Conservation (phyloP, 2,888 invertebrate species). For the Lottia gigantea region DNA sequence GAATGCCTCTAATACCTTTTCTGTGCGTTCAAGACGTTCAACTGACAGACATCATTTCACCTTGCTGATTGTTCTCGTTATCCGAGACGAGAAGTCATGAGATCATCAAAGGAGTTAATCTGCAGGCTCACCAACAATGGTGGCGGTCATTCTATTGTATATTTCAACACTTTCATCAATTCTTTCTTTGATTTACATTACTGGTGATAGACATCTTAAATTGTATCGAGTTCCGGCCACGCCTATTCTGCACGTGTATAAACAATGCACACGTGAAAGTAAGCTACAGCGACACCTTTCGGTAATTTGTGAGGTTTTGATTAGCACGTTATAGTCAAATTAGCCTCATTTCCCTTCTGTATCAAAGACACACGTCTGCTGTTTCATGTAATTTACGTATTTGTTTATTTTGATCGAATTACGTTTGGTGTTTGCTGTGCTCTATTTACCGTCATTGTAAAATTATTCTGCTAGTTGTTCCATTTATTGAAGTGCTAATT, state of each 20-base stretch:
- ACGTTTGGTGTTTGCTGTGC: no score
- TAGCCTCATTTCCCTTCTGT: background rate
- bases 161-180: background rate
- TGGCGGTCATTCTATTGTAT: background rate
- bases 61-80: background rate
- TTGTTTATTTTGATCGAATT: background rate
- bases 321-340: constrained; percentile 2
- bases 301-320: constrained; percentile 8
- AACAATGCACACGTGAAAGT: constrained; percentile 3
- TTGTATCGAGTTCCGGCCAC: constrained; percentile 3
- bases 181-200: background rate
- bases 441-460: no score
- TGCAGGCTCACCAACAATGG: background rate
- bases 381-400: background rate
- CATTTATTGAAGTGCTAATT: no score
- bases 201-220: background rate
- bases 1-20: no score
- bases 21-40: no score
- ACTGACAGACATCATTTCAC: no score
- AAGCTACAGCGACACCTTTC: constrained; percentile 1
- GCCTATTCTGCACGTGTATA: background rate
- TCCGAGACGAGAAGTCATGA: background rate
- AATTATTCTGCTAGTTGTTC: no score
- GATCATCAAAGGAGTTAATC: background rate
- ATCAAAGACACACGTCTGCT: constrained; percentile 6